Conservation (phyloP, 2,888 invertebrate species). For the Rhaphigaster nebulosa region DNA sequence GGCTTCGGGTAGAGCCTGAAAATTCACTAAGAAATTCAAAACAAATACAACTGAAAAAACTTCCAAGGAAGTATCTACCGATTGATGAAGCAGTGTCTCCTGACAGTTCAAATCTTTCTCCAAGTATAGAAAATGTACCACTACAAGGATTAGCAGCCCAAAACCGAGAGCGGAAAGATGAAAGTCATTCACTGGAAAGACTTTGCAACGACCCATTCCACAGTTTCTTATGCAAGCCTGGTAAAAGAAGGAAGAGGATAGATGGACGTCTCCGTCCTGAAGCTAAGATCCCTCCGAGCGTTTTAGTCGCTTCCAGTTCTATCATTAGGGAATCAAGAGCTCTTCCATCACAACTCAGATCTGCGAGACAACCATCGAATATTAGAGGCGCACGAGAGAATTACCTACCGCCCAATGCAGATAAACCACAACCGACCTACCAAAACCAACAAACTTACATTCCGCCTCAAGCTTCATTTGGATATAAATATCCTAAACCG, state of each 20-base stretch:
- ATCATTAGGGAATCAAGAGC: slow-evolving; percentile 13
- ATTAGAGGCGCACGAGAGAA: neutral
- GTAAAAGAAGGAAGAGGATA: slow-evolving; percentile 59
- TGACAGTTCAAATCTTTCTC: slow-evolving; percentile 53
- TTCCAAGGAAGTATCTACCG: slow-evolving; percentile 36
- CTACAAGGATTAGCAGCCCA: neutral
- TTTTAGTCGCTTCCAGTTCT: slow-evolving; percentile 42
- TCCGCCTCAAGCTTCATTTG: neutral
- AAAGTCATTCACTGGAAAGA: slow-evolving; percentile 61
- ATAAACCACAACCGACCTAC: neutral
- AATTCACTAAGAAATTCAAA: neutral
- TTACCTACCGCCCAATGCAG: neutral
- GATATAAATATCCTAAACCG: neutral
- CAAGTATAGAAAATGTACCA: slow-evolving; percentile 41
- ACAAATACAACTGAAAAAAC: neutral
- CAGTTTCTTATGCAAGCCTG: slow-evolving; percentile 63
- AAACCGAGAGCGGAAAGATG: slow-evolving; percentile 48
- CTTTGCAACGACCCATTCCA: slow-evolving; percentile 64
- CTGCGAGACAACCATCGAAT: neutral
- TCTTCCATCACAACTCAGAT: neutral
- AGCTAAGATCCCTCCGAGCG: slow-evolving; percentile 62
- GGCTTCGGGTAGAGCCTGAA: neutral
- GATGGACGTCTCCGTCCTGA: slow-evolving; percentile 62
- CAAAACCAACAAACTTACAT: neutral
- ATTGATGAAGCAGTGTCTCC: slow-evolving; percentile 36